These are phyloP conservation scores for Pterocles gutturalis DNA, from an alignment of 2,113 vertebrate genomes.

Conservation along the genomic window DNA sequence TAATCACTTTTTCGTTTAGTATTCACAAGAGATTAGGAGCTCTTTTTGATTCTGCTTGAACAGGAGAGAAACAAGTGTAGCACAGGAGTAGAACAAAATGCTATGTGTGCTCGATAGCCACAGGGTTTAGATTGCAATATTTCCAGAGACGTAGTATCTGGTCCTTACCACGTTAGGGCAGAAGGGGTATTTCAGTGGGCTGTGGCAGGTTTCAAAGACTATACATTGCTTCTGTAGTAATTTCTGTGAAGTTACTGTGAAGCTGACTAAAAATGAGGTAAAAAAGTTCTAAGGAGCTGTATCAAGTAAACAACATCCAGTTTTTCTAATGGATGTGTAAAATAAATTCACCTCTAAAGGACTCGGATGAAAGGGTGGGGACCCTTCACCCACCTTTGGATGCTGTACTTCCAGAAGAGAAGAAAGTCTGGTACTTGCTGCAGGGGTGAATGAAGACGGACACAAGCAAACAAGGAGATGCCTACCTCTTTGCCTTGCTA, in stretches of 20 bases:
- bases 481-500: not conserved
- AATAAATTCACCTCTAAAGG: not conserved
- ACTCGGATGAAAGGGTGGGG: not conserved
- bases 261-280: not conserved
- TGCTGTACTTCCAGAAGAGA: not conserved
- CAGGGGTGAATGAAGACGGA: not conserved
- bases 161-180: not conserved
- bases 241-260: not conserved
- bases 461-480: not conserved
- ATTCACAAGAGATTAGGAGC: not conserved
- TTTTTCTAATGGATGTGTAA: not conserved
- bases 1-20: not conserved
- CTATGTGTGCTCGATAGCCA: not conserved
- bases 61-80: not conserved
- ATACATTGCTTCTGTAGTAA: not conserved
- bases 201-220: not conserved
- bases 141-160: not conserved
- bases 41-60: not conserved
- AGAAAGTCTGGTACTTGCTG: not conserved
- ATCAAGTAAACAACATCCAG: not conserved
- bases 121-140: not conserved
- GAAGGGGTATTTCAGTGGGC: not conserved
- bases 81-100: not conserved
- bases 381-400: not conserved
- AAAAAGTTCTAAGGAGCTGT: not conserved